Evolutionary conservation across 1,140 invertebrate species (phyloP).

Genomic region (Atta cephalotes): DNA sequence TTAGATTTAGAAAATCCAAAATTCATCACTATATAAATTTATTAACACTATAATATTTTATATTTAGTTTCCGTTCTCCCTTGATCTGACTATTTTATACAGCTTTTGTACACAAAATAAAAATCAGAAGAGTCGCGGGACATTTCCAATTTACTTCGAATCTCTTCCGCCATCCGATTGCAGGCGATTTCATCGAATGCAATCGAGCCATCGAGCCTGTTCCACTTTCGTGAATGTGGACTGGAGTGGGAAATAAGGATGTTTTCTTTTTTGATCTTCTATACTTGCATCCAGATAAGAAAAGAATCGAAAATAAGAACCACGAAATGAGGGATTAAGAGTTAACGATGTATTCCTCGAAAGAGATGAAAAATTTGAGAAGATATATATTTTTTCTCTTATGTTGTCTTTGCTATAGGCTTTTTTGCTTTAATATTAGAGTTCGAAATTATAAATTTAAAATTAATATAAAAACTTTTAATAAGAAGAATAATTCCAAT

Average conservation of each 20-base stretch:
- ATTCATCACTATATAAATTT: neutral
- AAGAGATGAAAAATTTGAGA: neutral
- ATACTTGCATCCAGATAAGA: conserved; percentile 44
- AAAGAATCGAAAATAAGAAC: conserved; percentile 22
- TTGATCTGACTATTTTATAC: neutral
- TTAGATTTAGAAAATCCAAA: conserved; percentile 17
- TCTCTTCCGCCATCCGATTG: conserved; percentile 49
- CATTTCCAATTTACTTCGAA: conserved; percentile 56
- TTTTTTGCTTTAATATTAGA: neutral
- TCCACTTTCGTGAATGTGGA: conserved; percentile 28
- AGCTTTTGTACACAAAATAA: conserved; percentile 49
- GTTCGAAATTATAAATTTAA: neutral
- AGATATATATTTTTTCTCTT: conserved; percentile 4
- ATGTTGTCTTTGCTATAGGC: neutral
- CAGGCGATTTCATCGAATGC: conserved; percentile 52
- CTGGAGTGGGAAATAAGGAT: conserved; percentile 24
- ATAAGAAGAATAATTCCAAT: neutral
- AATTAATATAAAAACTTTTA: neutral
- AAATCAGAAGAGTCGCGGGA: conserved; percentile 24
- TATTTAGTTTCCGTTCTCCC: neutral
- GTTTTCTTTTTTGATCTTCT: conserved; percentile 20
- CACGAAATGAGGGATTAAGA: neutral
- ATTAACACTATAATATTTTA: neutral
- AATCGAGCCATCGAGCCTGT: conserved; percentile 48
- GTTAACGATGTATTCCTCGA: neutral